Conservation (phyloP, 2,113 vertebrate species). For the Sterna hirundo region DNA sequence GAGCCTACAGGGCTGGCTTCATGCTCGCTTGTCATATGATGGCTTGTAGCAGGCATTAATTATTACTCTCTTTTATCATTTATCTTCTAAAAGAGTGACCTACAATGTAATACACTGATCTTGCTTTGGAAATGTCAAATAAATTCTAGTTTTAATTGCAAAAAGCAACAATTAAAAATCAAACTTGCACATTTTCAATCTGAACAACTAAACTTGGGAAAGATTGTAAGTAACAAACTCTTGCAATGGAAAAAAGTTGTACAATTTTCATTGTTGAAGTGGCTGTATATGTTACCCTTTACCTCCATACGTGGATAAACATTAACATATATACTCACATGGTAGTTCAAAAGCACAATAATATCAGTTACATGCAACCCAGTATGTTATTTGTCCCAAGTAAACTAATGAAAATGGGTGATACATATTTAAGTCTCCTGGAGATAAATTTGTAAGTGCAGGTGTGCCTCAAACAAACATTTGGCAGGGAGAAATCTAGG, state of each 20-base stretch:
- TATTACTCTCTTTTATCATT: background rate
- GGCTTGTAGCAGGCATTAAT: background rate
- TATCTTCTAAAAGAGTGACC: background rate
- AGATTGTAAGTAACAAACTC: background rate
- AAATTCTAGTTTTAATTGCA: background rate
- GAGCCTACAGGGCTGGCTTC: background rate
- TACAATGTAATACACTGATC: background rate
- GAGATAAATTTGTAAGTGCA: constrained; percentile 12
- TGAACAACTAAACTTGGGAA: background rate
- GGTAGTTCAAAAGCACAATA: background rate
- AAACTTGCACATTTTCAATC: background rate
- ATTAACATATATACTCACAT: background rate
- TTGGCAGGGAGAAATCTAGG: background rate
- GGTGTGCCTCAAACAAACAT: constrained; percentile 40
- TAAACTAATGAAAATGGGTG: constrained; percentile 14
- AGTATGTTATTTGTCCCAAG: constrained; percentile 13
- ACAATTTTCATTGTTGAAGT: background rate
- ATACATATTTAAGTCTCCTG: background rate
- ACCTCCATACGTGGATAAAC: background rate
- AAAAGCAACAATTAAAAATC: background rate
- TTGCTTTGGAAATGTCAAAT: background rate
- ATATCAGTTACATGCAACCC: background rate
- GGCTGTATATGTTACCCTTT: background rate
- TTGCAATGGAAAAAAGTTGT: background rate
- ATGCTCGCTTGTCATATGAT: background rate